Evolutionary conservation across 2,113 vertebrate genomes (phyloP).

Genomic region (Eidolon helvum): DNA sequence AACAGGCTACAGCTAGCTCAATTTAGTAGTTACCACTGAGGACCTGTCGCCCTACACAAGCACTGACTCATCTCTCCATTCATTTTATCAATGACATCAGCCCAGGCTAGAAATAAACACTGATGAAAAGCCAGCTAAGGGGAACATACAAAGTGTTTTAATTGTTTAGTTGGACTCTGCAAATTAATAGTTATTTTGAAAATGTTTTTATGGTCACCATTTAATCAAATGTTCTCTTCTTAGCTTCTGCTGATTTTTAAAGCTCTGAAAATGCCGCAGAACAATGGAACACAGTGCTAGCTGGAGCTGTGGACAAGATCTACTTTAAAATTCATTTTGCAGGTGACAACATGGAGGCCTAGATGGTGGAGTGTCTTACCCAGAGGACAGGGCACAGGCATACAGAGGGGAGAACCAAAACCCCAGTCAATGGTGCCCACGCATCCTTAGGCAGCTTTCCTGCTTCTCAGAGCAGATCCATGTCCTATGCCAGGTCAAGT

Average conservation of each 20-base stretch:
- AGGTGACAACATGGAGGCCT: not conserved
- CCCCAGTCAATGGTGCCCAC: not conserved
- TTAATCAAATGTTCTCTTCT: not conserved
- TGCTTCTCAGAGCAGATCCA: not conserved
- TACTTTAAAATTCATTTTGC: not conserved
- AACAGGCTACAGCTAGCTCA: not conserved
- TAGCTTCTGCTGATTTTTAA: not conserved
- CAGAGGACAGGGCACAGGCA: too few species aligned
- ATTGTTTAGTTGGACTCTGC: not conserved
- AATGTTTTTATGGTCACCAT: not conserved
- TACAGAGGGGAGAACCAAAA: not conserved
- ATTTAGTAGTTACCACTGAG: not conserved
- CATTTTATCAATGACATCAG: not conserved
- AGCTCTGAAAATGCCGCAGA: not conserved
- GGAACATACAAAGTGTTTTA: not conserved
- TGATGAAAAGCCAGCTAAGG: not conserved
- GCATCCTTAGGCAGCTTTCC: fast-evolving
- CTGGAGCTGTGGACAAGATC: not conserved
- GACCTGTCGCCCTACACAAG: not conserved
- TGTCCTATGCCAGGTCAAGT: not conserved
- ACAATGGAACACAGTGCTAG: too few species aligned
- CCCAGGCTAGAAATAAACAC: not conserved
- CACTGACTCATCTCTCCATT: not conserved
- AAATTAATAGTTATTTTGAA: not conserved
- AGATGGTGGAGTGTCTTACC: not conserved